A percentile compares a stretch with the other conserved stretches of the same genome.
These are phyloP conservation scores for Myotis pilosus DNA, from an alignment of 2,797 vertebrate genomes.

Conservation along the genomic window DNA sequence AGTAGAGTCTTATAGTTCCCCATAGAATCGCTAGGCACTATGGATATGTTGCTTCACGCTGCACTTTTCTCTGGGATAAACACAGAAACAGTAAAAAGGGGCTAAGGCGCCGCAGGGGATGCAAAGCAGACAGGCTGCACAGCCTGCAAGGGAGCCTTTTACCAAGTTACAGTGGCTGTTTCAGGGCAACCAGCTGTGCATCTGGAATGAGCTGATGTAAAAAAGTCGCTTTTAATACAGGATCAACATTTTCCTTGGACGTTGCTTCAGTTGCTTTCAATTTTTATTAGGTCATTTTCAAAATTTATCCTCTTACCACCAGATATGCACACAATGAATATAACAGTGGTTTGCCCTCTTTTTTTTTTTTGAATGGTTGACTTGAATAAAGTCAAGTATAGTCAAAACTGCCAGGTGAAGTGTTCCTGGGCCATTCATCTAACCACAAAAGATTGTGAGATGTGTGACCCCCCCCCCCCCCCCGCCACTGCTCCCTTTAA, in stretches of 20 bases:
- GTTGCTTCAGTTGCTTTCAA: constrained; percentile 42
- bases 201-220: constrained; percentile 76
- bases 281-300: constrained; percentile 58
- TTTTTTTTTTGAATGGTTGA: constrained; percentile 26
- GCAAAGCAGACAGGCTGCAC: constrained; percentile 69
- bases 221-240: constrained; percentile 68
- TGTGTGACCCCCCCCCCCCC: neutral
- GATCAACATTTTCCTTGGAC: constrained; percentile 47
- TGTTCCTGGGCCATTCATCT: constrained; percentile 51
- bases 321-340: constrained; percentile 24
- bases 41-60: constrained; percentile 46
- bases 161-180: constrained; percentile 77
- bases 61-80: constrained; percentile 78
- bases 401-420: constrained; percentile 35
- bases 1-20: constrained; percentile 61
- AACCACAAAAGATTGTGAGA: neutral
- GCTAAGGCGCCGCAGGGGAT: constrained; percentile 73
- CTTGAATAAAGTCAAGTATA: constrained; percentile 24
- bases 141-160: constrained; percentile 74
- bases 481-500: neutral
- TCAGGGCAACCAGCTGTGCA: constrained; percentile 76
- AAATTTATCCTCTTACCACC: neutral
- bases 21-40: neutral
- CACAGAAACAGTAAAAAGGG: constrained; percentile 78
- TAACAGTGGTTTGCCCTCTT: neutral